Percentiles rank a stretch among this genome's conserved stretches.
phyloP scores from a whole-genome alignment of 1,140 invertebrate species.

The Parasteatoda tepidariorum region DNA sequence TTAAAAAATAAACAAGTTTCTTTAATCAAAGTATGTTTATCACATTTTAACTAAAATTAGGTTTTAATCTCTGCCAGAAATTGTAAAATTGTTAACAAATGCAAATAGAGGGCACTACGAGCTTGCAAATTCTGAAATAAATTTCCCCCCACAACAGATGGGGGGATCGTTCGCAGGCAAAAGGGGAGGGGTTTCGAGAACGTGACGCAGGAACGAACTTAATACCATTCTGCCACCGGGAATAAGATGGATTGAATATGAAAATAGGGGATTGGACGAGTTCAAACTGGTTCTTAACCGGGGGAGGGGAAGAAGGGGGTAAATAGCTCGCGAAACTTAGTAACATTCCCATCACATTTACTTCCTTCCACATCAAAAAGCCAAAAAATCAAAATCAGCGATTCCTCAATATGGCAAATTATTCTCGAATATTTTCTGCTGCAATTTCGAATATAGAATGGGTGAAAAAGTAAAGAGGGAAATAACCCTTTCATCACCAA shows the following conservation, averaged over 20 bases:
- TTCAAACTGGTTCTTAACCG: constrained; percentile 1
- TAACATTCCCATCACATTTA: not conserved
- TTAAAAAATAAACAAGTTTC: too few relatives aligned
- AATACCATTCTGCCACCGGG: not conserved
- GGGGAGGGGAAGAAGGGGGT: not conserved
- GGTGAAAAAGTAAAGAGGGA: not conserved
- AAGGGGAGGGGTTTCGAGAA: not conserved
- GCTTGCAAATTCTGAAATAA: not conserved
- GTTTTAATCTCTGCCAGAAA: too few relatives aligned
- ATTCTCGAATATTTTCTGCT: constrained; percentile 3
- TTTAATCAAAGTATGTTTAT: too few relatives aligned
- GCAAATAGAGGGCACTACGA: not conserved
- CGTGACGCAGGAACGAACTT: not conserved
- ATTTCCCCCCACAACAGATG: not conserved
- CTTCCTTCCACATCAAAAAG: not conserved
- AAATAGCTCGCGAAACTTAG: constrained; percentile 14
- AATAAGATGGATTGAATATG: constrained; percentile 32
- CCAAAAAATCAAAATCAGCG: constrained; percentile 26
- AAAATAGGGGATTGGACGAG: not conserved
- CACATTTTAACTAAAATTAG: too few relatives aligned
- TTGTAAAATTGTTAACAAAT: too few relatives aligned
- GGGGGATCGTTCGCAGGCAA: not conserved
- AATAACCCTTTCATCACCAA: not conserved
- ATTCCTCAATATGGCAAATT: not conserved
- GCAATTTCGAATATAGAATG: not conserved